A percentile compares a stretch with the other conserved stretches of the same genome.
Conservation (phyloP, 2,113 vertebrate genomes). For the Vanacampus margaritifer region DNA sequence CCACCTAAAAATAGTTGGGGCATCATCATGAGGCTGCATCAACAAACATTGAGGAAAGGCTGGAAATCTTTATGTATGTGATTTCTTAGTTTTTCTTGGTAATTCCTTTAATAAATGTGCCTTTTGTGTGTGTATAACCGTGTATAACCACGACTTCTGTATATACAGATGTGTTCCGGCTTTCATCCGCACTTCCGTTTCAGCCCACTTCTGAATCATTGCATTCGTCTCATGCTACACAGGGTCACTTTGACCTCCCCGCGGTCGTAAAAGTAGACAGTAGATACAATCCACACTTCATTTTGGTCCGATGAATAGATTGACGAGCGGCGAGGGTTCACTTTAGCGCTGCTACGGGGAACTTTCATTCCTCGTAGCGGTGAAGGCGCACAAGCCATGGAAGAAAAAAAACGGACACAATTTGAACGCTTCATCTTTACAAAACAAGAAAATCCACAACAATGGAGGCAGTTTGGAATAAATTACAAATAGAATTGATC, state of each 20-base stretch:
- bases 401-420: background rate
- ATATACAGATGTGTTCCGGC: background rate
- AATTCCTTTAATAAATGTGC: too few species aligned
- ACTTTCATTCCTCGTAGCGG: conserved; percentile 14
- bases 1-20: background rate
- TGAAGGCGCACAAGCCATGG: conserved; percentile 10
- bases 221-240: conserved; percentile 45
- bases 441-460: background rate
- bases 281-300: conserved; percentile 30
- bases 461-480: background rate
- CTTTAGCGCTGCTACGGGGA: background rate
- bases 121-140: background rate
- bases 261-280: conserved; percentile 10
- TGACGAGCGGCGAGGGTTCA: conserved; percentile 24
- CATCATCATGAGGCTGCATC: background rate
- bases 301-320: conserved; percentile 29
- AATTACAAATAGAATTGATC: background rate
- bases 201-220: conserved; percentile 26
- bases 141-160: background rate
- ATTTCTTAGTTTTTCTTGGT: too few species aligned
- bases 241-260: conserved; percentile 35
- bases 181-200: conserved; percentile 12
- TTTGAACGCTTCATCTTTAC: background rate
- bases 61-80: too few species aligned
- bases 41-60: background rate